Evolutionary conservation across 2,113 vertebrate species (phyloP).

Genomic region (Apodemus sylvaticus): DNA sequence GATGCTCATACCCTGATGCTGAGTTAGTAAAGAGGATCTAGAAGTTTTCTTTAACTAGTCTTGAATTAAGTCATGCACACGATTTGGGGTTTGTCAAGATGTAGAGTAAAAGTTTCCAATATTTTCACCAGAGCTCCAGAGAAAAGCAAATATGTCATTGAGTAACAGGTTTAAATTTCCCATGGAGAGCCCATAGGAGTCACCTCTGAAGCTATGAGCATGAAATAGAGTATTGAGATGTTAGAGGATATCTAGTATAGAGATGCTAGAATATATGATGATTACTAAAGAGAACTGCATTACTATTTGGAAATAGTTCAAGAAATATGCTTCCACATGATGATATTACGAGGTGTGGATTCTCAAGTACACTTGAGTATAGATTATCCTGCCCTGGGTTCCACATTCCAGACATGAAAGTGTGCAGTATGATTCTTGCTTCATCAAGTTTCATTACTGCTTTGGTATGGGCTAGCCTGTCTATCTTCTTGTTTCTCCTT

Average conservation of each 20-base stretch:
- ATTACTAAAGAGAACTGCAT: not conserved
- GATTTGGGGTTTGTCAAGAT: not conserved
- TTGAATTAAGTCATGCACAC: not conserved
- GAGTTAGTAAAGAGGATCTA: not conserved
- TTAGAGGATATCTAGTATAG: not conserved
- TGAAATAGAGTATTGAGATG: not conserved
- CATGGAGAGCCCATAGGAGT: not conserved
- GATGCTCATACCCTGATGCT: not conserved
- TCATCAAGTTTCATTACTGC: too few species aligned
- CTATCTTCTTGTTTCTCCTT: not conserved
- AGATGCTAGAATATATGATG: not conserved
- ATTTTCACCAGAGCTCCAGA: not conserved
- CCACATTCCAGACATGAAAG: not conserved
- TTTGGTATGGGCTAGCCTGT: not conserved
- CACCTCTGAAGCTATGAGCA: too few species aligned
- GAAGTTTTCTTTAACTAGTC: not conserved
- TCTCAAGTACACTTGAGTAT: not conserved
- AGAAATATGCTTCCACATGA: too few species aligned
- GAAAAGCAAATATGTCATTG: not conserved
- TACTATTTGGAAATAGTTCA: not conserved
- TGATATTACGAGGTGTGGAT: too few species aligned
- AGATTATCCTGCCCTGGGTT: too few species aligned
- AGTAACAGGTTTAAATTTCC: not conserved
- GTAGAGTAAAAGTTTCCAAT: not conserved
- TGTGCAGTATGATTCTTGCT: not conserved